Conservation (phyloP, 2,888 invertebrate species). For the Lutraria lutraria region DNA sequence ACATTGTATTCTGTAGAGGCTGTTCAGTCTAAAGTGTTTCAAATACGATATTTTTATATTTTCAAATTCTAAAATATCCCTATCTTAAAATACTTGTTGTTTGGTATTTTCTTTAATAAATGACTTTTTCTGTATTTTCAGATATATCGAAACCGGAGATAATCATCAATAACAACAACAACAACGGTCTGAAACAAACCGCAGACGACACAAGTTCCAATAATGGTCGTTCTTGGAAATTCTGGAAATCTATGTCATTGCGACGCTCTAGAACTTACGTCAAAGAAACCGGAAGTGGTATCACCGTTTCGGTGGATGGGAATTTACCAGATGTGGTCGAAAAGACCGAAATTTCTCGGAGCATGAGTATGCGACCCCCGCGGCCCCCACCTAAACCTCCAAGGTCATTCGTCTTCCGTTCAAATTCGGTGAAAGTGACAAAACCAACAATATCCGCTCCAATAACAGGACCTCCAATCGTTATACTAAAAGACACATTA, state of each 20-base stretch:
- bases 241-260: constrained; percentile 77
- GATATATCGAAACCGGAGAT: constrained; percentile 44
- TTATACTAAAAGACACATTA: neutral
- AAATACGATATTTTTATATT: too few relatives aligned
- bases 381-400: constrained; percentile 84
- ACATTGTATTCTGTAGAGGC: too few relatives aligned
- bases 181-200: constrained; percentile 19
- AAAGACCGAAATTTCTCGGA: constrained; percentile 66
- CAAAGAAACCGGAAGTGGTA: neutral
- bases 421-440: constrained; percentile 18
- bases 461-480: neutral
- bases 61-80: too few relatives aligned
- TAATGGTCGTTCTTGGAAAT: constrained; percentile 75
- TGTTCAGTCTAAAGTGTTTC: too few relatives aligned
- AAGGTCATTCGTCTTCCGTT: constrained; percentile 70
- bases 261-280: constrained; percentile 48
- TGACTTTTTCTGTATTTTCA: constrained; percentile 40
- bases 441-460: neutral
- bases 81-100: too few relatives aligned
- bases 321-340: constrained; percentile 77
- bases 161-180: constrained; percentile 46
- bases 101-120: neutral
- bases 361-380: constrained; percentile 78
- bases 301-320: constrained; percentile 13
- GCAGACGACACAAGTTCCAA: constrained; percentile 26